Base-by-base conservation (phyloP, 2,888 invertebrate genomes). In the Meteorus cinctellus region DNA sequence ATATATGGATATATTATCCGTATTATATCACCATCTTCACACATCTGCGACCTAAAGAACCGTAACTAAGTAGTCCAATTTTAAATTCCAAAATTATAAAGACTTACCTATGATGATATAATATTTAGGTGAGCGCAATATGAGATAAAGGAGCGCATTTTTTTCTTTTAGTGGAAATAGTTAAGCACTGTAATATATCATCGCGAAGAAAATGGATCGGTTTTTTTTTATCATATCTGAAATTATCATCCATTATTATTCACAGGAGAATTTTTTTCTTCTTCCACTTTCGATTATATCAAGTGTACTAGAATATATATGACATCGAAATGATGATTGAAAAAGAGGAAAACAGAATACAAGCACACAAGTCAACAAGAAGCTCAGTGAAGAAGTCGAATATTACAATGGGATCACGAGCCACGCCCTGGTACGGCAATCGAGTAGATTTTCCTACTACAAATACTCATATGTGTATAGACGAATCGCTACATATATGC, bases 361-460 rank as follows among this genome's bases (percentile, higher is more conserved):
- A 24, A 55, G 55, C 55, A 55, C 19, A 55, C 19, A 55, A 48
- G 48, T 19, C 19, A 55, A 55, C 45, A 27, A 27, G n/a, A 27
- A 19, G 8, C 48, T 27, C 12, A 14, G 27, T 77, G 76, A 70
- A 79, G 79, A 78, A 81, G 81, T 81, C 79, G 78, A 80, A 80
- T 77, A 76, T 73, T 60, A 80, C 78, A 82, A 81, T 81, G 74
- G 80, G 78, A 41, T 78, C 83, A 86, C 83, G 84, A 87, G 85
- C 88, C 88, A 88, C 89, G 89, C 88, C 88, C 82, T 82, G 83
- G 80, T 81, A 84, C 84, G 83, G 80, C 84, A 84, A 86, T 86
- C 81, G 78, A 79, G 78, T 77, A 78, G 79, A 81, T 82, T 81
- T 80, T 63, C 75, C 69, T 82, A 67, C 81, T 82, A 80, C 82